Conservation (phyloP, 1,140 invertebrate genomes). For the Arion vulgaris region DNA sequence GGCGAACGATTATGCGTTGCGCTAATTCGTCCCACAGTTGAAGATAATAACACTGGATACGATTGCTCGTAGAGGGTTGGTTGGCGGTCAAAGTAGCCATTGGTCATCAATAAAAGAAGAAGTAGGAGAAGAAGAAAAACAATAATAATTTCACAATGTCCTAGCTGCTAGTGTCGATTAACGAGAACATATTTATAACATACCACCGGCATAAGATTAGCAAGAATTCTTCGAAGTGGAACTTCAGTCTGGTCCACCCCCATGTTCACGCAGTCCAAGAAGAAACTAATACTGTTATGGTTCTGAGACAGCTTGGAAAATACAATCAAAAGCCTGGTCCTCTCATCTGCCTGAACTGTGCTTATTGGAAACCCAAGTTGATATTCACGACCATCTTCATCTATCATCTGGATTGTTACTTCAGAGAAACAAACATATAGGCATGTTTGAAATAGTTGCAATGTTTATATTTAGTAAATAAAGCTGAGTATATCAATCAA, state of each 20-base stretch:
- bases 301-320: conserved; percentile 51
- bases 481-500: no score
- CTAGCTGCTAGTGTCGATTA: no score
- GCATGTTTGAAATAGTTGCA: no score
- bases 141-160: no score
- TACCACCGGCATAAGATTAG: conserved; percentile 30
- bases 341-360: conserved; percentile 38
- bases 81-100: no score
- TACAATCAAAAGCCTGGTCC: conserved; percentile 50
- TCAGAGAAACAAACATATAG: background rate
- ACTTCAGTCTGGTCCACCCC: conserved; percentile 53
- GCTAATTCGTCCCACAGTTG: no score
- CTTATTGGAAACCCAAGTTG: conserved; percentile 50
- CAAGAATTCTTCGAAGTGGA: conserved; percentile 49
- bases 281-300: conserved; percentile 56
- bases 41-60: no score
- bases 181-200: background rate
- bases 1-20: no score
- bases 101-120: no score
- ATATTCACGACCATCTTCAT: conserved; percentile 46
- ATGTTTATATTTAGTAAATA: no score
- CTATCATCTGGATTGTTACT: conserved; percentile 50
- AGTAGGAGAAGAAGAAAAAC: no score
- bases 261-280: conserved; percentile 54
- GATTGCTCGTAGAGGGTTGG: no score